Conservation (phyloP, 2,797 vertebrate species). For the Loriculus beryllinus region DNA sequence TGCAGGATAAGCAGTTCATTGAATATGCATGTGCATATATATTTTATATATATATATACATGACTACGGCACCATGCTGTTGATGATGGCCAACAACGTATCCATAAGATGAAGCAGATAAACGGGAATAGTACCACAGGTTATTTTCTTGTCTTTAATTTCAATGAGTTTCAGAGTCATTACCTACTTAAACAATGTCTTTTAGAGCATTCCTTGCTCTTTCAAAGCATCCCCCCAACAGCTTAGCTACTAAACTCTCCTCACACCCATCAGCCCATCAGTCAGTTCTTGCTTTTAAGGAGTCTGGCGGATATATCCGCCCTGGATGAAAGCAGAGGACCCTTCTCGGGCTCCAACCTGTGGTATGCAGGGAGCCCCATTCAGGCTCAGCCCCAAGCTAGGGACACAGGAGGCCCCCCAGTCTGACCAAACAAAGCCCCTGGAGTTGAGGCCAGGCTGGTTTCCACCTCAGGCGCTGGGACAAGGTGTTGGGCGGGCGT, state of each 20-base stretch:
- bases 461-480: not conserved
- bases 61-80: not conserved
- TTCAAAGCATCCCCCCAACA: not conserved
- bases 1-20: not conserved
- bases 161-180: not conserved
- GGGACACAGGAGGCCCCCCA: accelerated
- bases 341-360: accelerated
- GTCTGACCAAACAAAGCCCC: not conserved
- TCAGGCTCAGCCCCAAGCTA: accelerated
- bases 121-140: accelerated
- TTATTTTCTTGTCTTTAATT: not conserved
- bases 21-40: accelerated
- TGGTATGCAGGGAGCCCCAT: not conserved
- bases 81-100: not conserved
- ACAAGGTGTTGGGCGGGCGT: not conserved
- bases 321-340: accelerated
- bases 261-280: accelerated
- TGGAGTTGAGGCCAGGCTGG: accelerated
- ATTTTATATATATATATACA: not conserved
- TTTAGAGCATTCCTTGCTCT: not conserved
- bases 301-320: not conserved
- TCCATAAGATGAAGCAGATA: accelerated
- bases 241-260: not conserved
- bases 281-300: accelerated
- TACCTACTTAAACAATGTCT: not conserved